These are phyloP conservation scores for Channa maculata DNA, from an alignment of 2,113 vertebrate genomes.

Conservation along the genomic window DNA sequence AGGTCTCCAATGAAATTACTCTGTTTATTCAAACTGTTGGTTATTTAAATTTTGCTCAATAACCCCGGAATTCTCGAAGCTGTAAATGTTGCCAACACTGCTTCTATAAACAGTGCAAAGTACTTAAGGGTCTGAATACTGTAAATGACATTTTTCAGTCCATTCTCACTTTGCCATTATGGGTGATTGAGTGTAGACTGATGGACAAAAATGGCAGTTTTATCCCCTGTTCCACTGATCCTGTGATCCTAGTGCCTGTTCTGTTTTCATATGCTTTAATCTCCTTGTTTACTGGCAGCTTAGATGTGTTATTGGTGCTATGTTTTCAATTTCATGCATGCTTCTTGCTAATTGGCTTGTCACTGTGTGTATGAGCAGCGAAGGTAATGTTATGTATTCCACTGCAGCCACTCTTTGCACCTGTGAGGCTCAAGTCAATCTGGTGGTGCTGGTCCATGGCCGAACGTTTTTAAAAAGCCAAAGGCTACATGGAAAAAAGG, in stretches of 20 bases:
- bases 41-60: too few species aligned
- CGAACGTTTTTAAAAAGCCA: constrained; percentile 21
- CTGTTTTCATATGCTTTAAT: constrained; percentile 11
- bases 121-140: too few species aligned
- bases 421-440: constrained; percentile 45
- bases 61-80: too few species aligned
- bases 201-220: too few species aligned
- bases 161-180: too few species aligned
- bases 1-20: too few species aligned
- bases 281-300: constrained; percentile 53
- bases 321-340: constrained; percentile 58
- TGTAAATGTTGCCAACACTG: too few species aligned
- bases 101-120: too few species aligned
- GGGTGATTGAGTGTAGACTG: too few species aligned
- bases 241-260: neutral
- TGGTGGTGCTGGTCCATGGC: constrained; percentile 4
- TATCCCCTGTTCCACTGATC: too few species aligned
- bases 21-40: too few species aligned
- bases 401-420: constrained; percentile 8
- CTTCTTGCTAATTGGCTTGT: constrained; percentile 44
- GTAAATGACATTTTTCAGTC: too few species aligned
- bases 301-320: constrained; percentile 44
- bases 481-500: constrained; percentile 22
- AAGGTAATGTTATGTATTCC: constrained; percentile 19
- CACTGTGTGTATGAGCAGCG: neutral